Evolutionary conservation across 2,888 invertebrate genomes (phyloP).

Genomic region (Nasonovia ribisnigri): DNA sequence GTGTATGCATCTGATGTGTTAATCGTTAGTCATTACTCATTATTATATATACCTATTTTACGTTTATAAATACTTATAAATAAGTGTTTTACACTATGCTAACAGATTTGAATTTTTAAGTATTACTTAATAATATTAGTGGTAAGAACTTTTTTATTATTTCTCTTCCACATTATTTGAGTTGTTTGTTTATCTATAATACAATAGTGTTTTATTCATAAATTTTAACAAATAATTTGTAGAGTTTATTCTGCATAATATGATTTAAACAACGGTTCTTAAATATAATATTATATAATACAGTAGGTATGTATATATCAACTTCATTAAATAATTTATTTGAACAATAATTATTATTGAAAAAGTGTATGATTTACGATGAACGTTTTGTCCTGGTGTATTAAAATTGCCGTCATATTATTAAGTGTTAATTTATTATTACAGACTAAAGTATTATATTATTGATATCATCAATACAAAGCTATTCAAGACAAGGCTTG

Average conservation of each 20-base stretch:
- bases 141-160: background rate
- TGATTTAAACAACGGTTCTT: background rate
- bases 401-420: background rate
- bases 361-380: background rate
- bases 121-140: background rate
- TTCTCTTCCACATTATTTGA: background rate
- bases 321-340: background rate
- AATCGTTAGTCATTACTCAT: background rate
- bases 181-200: background rate
- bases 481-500: background rate
- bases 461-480: background rate
- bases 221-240: background rate
- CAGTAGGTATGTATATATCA: background rate
- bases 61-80: background rate
- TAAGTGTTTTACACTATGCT: background rate
- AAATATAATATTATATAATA: background rate
- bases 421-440: background rate
- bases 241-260: background rate
- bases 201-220: background rate
- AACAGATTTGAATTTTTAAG: background rate
- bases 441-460: background rate
- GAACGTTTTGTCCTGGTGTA: background rate
- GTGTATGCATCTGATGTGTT: background rate
- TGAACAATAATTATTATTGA: background rate
- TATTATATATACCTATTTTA: background rate